phyloP scores from a whole-genome alignment of 1,140 invertebrate species.

The Aplysia californica region DNA sequence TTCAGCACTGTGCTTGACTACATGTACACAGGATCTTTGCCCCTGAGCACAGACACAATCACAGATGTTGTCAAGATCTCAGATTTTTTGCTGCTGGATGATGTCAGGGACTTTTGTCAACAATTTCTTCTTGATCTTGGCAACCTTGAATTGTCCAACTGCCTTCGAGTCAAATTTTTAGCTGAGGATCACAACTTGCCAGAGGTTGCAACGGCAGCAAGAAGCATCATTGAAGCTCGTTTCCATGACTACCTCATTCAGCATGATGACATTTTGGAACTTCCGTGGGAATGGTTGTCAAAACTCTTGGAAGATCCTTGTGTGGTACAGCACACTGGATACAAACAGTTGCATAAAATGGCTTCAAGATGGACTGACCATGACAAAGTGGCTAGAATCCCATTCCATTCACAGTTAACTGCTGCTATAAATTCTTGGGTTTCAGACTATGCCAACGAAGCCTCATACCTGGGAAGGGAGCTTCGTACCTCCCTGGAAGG shows the following conservation, averaged over 20 bases:
- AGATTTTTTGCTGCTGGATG: conserved; percentile 74
- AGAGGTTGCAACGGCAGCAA: conserved; percentile 53
- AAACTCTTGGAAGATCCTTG: conserved; percentile 53
- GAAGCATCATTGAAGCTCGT: conserved; percentile 58
- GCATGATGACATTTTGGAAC: conserved; percentile 61
- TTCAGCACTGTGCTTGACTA: conserved; percentile 81
- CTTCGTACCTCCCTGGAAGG: conserved; percentile 39
- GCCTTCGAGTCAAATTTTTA: conserved; percentile 54
- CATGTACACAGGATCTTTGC: conserved; percentile 85
- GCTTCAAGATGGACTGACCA: conserved; percentile 57
- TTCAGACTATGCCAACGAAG: conserved; percentile 50
- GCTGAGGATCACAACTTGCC: conserved; percentile 60
- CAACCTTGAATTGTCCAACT: conserved; percentile 61
- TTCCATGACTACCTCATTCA: conserved; percentile 64
- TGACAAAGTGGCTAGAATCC: conserved; percentile 40
- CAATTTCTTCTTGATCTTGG: conserved; percentile 62
- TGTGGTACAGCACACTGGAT: conserved; percentile 57
- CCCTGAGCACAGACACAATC: conserved; percentile 80
- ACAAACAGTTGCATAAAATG: conserved; percentile 54
- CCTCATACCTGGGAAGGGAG: conserved; percentile 41
- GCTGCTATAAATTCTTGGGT: conserved; percentile 56
- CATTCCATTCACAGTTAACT: conserved; percentile 43
- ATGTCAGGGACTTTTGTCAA: conserved; percentile 62
- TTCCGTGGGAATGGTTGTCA: conserved; percentile 60
- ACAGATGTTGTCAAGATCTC: conserved; percentile 75